Evolutionary conservation across 2,113 vertebrate species (phyloP), one percentile per base, ranked within the genome.

Genomic region (Melanostigma gelatinosum): DNA sequence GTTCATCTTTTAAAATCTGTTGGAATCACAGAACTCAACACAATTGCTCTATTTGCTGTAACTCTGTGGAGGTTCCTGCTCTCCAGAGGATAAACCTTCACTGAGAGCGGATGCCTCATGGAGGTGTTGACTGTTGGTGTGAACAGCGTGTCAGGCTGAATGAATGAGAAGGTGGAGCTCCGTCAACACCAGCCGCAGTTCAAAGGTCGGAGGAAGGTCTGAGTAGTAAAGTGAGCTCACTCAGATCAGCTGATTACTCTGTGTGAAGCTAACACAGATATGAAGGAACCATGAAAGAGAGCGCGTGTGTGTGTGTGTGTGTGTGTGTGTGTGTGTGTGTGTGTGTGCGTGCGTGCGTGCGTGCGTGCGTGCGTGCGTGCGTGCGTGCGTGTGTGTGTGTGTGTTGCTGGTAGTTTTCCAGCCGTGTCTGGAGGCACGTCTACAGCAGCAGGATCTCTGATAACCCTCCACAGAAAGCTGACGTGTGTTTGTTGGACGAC

Each of bases 401-500:
- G 57, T 24, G 24, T 24, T 24, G 24, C 24, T 24, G 24, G 24
- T 24, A 24, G 24, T 24, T 24, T 24, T 24, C 71, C 79, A 50
- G 75, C 6, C 67, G 44, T 40, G 84, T 57, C 20, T 64, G 16
- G 12, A 15, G 32, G 6, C 90, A 89, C 79, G 84, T 85, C 88
- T 85, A 89, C 18, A 44, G 66, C 57, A 20, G 42, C 50, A 15
- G 44, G 32, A 80, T 76, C 79, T 27, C 63, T 79, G 85, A 88
- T 86, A 85, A 82, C 83, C 54, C 10, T 29, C 27, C 4, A 38
- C 24, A 29, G 4, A 55, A 34, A 58, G 54, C 64, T 72, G 8
- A 2, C 24, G 57, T 8, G 18, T 24, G 63, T 71, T 55, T 66
- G n/a, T 38, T 15, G 42, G 48, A 44, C 40, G 34, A 34, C 29